These are phyloP conservation scores for Hyposoter dolosus DNA, from an alignment of 2,888 invertebrate genomes.

Conservation along the genomic window DNA sequence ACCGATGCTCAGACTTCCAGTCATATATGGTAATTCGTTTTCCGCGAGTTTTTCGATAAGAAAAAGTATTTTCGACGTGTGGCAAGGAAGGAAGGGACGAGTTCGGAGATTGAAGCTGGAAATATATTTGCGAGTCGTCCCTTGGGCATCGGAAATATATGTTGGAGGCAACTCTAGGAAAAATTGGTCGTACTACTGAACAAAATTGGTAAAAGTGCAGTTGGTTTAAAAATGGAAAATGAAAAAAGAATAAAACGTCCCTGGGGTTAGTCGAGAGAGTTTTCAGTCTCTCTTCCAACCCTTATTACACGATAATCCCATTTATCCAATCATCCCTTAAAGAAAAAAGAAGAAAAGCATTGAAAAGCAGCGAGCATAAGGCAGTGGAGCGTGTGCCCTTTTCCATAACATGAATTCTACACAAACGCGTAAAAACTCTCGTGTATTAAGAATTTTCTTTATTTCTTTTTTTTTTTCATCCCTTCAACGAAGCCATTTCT, in stretches of 20 bases:
- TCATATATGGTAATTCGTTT: constrained; percentile 59
- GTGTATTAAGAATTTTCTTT: constrained; percentile 31
- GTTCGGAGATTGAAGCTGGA: constrained; percentile 57
- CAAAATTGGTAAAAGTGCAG: constrained; percentile 65
- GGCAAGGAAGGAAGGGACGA: constrained; percentile 7
- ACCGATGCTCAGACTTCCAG: constrained; percentile 23
- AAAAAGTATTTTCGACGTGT: not conserved
- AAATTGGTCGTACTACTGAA: constrained; percentile 66
- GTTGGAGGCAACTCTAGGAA: constrained; percentile 28
- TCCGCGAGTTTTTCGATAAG: constrained; percentile 33
- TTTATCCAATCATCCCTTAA: constrained; percentile 67
- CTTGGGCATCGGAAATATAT: constrained; percentile 40
- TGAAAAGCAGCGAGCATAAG: constrained; percentile 1
- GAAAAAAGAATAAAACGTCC: constrained; percentile 37
- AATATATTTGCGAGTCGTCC: constrained; percentile 62
- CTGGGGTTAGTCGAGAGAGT: constrained; percentile 47
- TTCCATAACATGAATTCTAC: constrained; percentile 56
- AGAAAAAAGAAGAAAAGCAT: constrained; percentile 52
- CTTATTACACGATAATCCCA: constrained; percentile 65
- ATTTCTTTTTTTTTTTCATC: constrained; percentile 13
- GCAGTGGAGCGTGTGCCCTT: constrained; percentile 28
- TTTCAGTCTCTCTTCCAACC: constrained; percentile 51
- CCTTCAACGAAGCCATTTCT: constrained; percentile 56
- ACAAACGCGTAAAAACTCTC: constrained; percentile 24
- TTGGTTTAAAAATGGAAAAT: constrained; percentile 56